A percentile compares a stretch with the other conserved stretches of the same genome.
Conservation (phyloP, 2,113 vertebrate species). For the Rousettus leschenaultii region DNA sequence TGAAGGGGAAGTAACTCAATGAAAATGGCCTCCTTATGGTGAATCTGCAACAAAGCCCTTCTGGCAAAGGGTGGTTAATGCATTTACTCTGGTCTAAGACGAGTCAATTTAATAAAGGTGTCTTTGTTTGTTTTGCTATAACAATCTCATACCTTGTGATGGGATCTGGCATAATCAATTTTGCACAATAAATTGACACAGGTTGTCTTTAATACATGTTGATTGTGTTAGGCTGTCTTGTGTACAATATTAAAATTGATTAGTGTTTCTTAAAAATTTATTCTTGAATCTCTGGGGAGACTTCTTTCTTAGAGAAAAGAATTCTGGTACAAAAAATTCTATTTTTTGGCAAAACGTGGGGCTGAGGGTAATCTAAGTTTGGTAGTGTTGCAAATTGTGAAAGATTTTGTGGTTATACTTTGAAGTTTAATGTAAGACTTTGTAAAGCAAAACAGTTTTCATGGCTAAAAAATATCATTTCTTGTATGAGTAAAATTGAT, state of each 20-base stretch:
- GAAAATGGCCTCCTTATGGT: background rate
- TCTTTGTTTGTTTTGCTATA: background rate
- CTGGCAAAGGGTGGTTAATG: background rate
- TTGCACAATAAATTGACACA: background rate
- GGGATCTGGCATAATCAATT: background rate
- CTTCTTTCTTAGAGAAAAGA: slow-evolving; percentile 41
- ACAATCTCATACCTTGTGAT: background rate
- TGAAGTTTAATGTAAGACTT: slow-evolving; percentile 48
- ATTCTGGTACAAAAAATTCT: slow-evolving; percentile 42
- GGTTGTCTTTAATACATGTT: background rate
- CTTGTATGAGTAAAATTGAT: background rate
- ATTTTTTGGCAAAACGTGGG: slow-evolving; percentile 18
- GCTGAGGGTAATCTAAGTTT: background rate
- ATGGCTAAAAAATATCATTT: background rate
- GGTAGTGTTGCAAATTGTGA: slow-evolving; percentile 21
- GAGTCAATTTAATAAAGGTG: background rate
- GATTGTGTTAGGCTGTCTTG: background rate
- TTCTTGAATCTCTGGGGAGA: slow-evolving; percentile 21
- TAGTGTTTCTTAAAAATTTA: background rate
- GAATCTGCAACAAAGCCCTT: background rate
- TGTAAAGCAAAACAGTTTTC: slow-evolving; percentile 27
- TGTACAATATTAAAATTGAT: background rate
- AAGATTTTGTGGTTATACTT: slow-evolving; percentile 43
- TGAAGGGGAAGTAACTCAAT: background rate
- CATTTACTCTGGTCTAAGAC: background rate